These are phyloP conservation scores for Eulacestoma nigropectus DNA, from an alignment of 2,113 vertebrate genomes.

Conservation along the genomic window DNA sequence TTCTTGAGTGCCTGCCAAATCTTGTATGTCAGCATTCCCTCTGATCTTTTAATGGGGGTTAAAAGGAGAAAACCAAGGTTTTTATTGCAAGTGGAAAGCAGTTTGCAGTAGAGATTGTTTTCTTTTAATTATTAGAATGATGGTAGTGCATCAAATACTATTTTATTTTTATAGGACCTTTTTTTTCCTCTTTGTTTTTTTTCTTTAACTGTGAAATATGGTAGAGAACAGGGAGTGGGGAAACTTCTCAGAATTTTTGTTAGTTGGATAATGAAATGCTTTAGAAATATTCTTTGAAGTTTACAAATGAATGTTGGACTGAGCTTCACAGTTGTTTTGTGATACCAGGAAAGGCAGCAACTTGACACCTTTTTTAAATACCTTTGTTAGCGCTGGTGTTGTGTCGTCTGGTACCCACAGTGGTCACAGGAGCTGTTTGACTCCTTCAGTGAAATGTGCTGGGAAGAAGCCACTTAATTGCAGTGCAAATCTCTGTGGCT, in stretches of 20 bases:
- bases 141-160: slow-evolving; percentile 28
- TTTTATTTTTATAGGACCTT: slow-evolving; percentile 14
- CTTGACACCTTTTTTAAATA: not conserved
- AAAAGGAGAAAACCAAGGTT: slow-evolving; percentile 59
- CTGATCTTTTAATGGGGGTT: slow-evolving; percentile 72
- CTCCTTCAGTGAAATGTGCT: not conserved
- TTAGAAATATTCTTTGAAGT: slow-evolving; percentile 19
- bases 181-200: not conserved
- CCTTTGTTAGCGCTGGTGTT: not conserved
- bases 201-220: not conserved
- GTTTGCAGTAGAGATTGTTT: slow-evolving; percentile 40
- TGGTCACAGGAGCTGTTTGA: not conserved
- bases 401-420: not conserved
- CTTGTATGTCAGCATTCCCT: slow-evolving; percentile 63
- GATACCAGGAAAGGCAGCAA: not conserved
- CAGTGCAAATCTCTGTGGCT: not conserved
- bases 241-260: not conserved
- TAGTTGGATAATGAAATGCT: not conserved
- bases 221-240: not conserved
- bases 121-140: slow-evolving; percentile 25
- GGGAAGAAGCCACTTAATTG: not conserved
- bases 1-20: slow-evolving; percentile 63
- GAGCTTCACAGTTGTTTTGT: not conserved
- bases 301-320: not conserved
- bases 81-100: slow-evolving; percentile 53